A percentile compares a stretch with the other conserved stretches of the same genome.
Evolutionary conservation across 2,113 vertebrate genomes (phyloP).

Genomic region (Glareola pratincola): DNA sequence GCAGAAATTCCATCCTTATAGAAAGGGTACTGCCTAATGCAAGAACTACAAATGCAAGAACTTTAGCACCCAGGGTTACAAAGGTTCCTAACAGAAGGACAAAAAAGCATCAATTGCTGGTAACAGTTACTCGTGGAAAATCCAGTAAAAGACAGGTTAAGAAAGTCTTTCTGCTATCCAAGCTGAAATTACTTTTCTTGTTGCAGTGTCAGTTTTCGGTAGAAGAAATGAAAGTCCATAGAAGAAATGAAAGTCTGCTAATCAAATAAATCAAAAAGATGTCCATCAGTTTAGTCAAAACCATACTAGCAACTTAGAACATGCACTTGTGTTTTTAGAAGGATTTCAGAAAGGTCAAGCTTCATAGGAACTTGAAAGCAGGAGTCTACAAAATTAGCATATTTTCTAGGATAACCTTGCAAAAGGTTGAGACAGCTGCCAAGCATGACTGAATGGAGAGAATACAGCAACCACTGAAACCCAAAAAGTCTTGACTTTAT

Average conservation of each 20-base stretch:
- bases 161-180: neutral
- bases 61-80: neutral
- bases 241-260: neutral
- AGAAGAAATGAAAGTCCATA: neutral
- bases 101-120: neutral
- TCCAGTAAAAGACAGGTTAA: neutral
- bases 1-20: neutral
- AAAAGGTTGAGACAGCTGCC: neutral
- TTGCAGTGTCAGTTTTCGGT: neutral
- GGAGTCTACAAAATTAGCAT: neutral
- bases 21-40: neutral
- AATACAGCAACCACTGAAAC: neutral
- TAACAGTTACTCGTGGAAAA: neutral
- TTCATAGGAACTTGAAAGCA: neutral
- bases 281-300: neutral
- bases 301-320: neutral
- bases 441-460: neutral
- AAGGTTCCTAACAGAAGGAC: neutral
- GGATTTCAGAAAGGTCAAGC: neutral
- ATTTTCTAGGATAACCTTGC: neutral
- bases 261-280: neutral
- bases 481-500: neutral
- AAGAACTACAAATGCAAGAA: neutral
- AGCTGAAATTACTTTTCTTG: neutral
- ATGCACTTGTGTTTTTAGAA: neutral